These are phyloP conservation scores for Python bivittatus DNA, from an alignment of 2,113 vertebrate genomes.

Conservation along the genomic window DNA sequence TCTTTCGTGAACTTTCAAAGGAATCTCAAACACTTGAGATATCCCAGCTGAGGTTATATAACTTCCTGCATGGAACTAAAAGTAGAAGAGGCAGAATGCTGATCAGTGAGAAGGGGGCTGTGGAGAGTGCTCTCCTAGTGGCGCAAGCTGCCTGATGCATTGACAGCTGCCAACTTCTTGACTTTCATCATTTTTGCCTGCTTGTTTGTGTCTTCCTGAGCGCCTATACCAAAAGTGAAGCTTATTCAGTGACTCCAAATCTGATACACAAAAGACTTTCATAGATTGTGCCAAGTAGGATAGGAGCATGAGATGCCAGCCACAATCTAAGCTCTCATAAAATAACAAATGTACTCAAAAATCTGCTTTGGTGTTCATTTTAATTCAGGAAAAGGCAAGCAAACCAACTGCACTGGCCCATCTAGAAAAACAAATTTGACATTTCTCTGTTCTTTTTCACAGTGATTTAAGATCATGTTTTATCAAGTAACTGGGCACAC, in stretches of 20 bases:
- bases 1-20: slow-evolving; percentile 45
- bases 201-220: slow-evolving; percentile 29
- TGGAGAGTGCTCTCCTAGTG: background rate
- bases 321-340: background rate
- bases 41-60: background rate
- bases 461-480: background rate
- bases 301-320: background rate
- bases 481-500: background rate
- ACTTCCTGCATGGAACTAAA: background rate
- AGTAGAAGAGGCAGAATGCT: slow-evolving; percentile 26
- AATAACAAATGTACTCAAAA: background rate
- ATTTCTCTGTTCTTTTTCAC: background rate
- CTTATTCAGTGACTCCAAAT: background rate
- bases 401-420: background rate
- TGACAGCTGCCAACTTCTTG: slow-evolving; percentile 16
- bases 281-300: background rate
- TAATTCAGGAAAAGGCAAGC: background rate
- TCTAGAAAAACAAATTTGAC: background rate
- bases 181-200: slow-evolving; percentile 33
- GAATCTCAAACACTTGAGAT: background rate
- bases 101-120: slow-evolving; percentile 3
- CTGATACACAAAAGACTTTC: background rate
- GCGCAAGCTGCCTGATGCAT: slow-evolving; percentile 3
- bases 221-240: background rate
- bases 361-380: background rate